A percentile compares a stretch with the other conserved stretches of the same genome.
These are phyloP conservation scores for Drosophila sproati DNA, from an alignment of 1,140 invertebrate species.

Conservation along the genomic window DNA sequence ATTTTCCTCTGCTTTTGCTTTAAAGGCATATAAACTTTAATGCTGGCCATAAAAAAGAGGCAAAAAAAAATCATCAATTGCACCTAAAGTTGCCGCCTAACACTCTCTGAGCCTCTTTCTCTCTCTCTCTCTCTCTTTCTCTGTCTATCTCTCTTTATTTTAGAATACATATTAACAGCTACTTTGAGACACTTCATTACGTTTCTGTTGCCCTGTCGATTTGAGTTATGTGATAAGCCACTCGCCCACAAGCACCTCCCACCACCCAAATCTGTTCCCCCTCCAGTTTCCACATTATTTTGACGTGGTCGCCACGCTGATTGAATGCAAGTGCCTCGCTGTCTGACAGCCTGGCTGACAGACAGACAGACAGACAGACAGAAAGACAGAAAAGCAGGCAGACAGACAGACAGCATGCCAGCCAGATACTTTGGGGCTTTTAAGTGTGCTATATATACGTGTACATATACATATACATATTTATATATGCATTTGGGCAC, in stretches of 20 bases:
- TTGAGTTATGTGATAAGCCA: slow-evolving; percentile 71
- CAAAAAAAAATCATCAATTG: slow-evolving; percentile 4
- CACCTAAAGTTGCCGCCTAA: neutral
- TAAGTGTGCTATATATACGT: slow-evolving; percentile 49
- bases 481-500: slow-evolving; percentile 36
- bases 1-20: slow-evolving; percentile 40
- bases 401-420: slow-evolving; percentile 35
- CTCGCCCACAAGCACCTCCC: slow-evolving; percentile 44
- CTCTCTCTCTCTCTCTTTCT: neutral
- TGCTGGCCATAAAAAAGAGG: slow-evolving; percentile 49
- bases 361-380: neutral
- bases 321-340: slow-evolving; percentile 75
- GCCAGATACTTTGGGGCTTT: slow-evolving; percentile 79
- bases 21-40: slow-evolving; percentile 71
- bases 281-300: slow-evolving; percentile 28
- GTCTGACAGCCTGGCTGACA: slow-evolving; percentile 64
- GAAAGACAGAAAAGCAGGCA: slow-evolving; percentile 51
- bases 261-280: neutral
- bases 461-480: slow-evolving; percentile 8
- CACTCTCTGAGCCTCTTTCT: neutral
- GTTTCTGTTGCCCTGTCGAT: slow-evolving; percentile 47
- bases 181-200: slow-evolving; percentile 81
- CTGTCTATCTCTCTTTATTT: neutral
- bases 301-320: slow-evolving; percentile 55
- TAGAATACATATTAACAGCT: slow-evolving; percentile 67